A percentile compares a stretch with the other conserved stretches of the same genome.
Conservation (phyloP, 1,140 invertebrate species). For the Solen grandis region DNA sequence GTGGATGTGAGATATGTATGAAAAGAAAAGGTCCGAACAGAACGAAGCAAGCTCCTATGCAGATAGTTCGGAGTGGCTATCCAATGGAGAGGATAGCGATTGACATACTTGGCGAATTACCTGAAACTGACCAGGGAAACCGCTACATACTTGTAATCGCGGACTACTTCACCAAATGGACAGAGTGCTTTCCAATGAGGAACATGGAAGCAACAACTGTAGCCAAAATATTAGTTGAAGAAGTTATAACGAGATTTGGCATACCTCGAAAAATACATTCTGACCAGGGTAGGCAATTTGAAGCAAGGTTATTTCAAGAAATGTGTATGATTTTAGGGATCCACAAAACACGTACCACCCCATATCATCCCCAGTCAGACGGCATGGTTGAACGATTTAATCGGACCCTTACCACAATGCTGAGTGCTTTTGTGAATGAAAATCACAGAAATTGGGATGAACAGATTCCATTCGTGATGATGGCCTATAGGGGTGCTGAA, state of each 20-base stretch:
- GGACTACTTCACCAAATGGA: too few species aligned
- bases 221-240: constrained; percentile 62
- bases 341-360: constrained; percentile 44
- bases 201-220: too few species aligned
- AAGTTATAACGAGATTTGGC: constrained; percentile 43
- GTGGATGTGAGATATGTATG: too few species aligned
- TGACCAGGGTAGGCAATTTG: constrained; percentile 51
- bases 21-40: neutral
- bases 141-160: too few species aligned
- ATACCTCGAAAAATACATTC: constrained; percentile 32
- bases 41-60: constrained; percentile 22
- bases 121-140: constrained; percentile 56
- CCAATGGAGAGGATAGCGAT: constrained; percentile 60
- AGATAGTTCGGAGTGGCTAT: neutral
- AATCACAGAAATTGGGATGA: too few species aligned
- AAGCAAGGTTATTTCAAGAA: constrained; percentile 30
- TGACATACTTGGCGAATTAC: constrained; percentile 65
- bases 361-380: too few species aligned
- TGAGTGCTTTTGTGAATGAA: too few species aligned
- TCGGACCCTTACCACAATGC: constrained; percentile 35
- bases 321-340: constrained; percentile 38
- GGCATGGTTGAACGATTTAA: constrained; percentile 50
- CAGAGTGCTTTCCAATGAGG: too few species aligned
- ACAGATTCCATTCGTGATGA: constrained; percentile 50
- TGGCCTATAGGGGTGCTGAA: constrained; percentile 60